Evolutionary conservation across 1,140 invertebrate species (phyloP), one percentile per base, ranked within the genome.

Genomic region (Chrysopa pallens): DNA sequence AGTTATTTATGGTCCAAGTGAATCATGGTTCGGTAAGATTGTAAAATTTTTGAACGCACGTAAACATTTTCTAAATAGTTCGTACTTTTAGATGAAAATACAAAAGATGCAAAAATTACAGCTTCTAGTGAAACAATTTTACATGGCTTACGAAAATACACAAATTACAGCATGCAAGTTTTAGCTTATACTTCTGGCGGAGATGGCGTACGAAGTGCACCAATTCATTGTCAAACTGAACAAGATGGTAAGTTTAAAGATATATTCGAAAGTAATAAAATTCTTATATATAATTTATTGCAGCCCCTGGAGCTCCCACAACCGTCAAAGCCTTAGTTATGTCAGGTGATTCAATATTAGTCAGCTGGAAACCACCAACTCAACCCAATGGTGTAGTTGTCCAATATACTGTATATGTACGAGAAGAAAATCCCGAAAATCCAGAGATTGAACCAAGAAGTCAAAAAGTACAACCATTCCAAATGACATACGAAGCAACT

Each of bases 121-220:
- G 79, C 88, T 35, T 84, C 86, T 44, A 89, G 82, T 55, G 89
- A 94, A 63, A 91, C 89, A 1, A 90, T 91, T 54, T 70, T 93
- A 6, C 84, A 91, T 56, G 87, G 84, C 39, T 66, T 97, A 17
- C 85, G 90, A 60, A 94, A 94, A 59, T 96, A 82, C 60, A 96
- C 91, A 1, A 96, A 97, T 65, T 97, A 96, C 63, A 93, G 86
- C 41, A 90, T 97, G 74, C 86, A 94, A 71, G 88, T 96, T 29
- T 62, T 95, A 46, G 90, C 91, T 36, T 94, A 80, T 53, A 96
- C 91, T 23, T 84, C 86, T 38, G 91, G 89, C 45, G 93, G 93
- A n/a, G 91, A 95, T 59, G 93, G 92, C 43, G 88, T 93, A 29
- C 76, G 84, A 46, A 90, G 85, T 53, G 72, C 75, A 14, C 82